Conservation (phyloP, 2,113 vertebrate species). For the Pseudorhombus dupliciocellatus region DNA sequence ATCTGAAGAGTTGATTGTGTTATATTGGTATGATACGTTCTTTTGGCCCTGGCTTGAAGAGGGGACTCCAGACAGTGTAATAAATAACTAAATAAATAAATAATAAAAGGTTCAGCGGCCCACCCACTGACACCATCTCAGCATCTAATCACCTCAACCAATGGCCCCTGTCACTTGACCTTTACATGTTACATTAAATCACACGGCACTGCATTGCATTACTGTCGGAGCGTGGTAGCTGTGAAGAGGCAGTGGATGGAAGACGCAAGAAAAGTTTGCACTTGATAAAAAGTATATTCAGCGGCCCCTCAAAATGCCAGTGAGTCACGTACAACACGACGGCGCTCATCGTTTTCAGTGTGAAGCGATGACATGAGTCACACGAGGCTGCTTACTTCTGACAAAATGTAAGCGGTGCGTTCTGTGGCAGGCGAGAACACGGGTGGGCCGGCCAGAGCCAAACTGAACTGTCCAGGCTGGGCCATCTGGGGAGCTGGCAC, state of each 20-base stretch:
- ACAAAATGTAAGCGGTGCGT: constrained; percentile 42
- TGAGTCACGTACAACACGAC: constrained; percentile 6
- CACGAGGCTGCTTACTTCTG: constrained; percentile 28
- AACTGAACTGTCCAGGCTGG: constrained; percentile 55
- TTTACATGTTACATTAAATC: constrained; percentile 36
- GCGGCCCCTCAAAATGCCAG: background rate
- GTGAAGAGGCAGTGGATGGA: constrained; percentile 1
- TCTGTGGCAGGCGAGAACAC: constrained; percentile 52
- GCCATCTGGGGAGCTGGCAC: constrained; percentile 71
- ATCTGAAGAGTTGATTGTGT: background rate
- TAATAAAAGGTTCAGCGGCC: constrained; percentile 7
- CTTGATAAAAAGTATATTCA: background rate
- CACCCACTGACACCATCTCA: constrained; percentile 13
- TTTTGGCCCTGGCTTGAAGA: background rate
- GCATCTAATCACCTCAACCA: constrained; percentile 18
- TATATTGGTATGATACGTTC: background rate
- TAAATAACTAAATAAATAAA: too few relatives aligned
- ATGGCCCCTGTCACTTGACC: constrained; percentile 41
- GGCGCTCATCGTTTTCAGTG: background rate
- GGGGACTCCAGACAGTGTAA: constrained; percentile 3
- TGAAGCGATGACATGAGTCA: constrained; percentile 31
- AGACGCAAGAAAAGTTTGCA: background rate
- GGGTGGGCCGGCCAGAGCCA: constrained; percentile 48
- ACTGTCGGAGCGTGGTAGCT: constrained; percentile 25
- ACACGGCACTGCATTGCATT: constrained; percentile 33